Evolutionary conservation across 2,113 vertebrate species (phyloP), one percentile per base, ranked within the genome.

Genomic region (Perognathus longimembris): DNA sequence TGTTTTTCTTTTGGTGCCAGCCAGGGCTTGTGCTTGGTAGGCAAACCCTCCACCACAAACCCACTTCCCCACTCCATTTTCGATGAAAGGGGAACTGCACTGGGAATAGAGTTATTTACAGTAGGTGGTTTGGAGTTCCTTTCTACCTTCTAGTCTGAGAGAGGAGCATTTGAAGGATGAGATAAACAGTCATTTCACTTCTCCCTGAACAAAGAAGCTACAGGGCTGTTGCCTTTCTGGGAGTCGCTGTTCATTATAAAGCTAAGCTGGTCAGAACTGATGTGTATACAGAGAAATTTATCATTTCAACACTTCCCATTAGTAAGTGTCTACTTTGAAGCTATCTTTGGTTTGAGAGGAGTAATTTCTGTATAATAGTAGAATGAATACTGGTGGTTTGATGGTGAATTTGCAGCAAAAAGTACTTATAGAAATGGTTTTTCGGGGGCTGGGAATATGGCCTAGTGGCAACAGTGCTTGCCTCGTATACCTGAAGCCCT

Each of bases 61-160:
- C 50, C 50, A 54, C 14, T 45, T 18, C 50, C 50, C 14, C n/a
- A 54, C 5, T 18, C 28, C 3, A 77, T 93, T 85, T 69, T 77
- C 63, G n/a, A 18, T 45, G 14, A 50, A 38, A 45, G 40, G 10
- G n/a, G 11, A 89, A 30, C 30, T 24, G 14, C 61, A 30, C 0
- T 54, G 36, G 66, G 70, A 90, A 78, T 34, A 88, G 54, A 78
- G 28, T 54, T 92, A 32, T 75, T 94, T 88, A 92, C 10, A 77
- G 18, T 40, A 67, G 32, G 38, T 79, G 8, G 8, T 36, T 71
- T n/a, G 22, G 3, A 22, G 40, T 42, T 92, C 54, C 86, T 85
- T 42, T 45, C 40, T 79, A 79, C 63, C 1, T 74, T 76, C 32
- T n/a, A 66, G 18, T 71, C 67, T n/a, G 73, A 54, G 36, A 76